Conservation (phyloP, 2,797 vertebrate genomes). For the Crocodylus rhombifer region DNA sequence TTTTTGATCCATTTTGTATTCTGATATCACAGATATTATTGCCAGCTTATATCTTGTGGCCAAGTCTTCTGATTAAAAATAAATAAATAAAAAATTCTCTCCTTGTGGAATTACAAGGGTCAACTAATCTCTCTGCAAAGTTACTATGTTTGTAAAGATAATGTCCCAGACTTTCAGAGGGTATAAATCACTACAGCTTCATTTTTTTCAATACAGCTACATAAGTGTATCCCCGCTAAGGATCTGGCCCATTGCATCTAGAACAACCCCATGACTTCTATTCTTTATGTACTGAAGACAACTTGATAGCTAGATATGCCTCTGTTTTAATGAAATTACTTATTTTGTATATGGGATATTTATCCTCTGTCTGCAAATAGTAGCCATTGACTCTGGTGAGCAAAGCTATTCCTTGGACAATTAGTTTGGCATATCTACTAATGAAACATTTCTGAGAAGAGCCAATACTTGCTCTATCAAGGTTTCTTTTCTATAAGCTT, state of each 20-base stretch:
- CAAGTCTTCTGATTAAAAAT: background rate
- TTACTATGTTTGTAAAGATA: background rate
- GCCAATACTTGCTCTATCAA: background rate
- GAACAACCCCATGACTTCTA: background rate
- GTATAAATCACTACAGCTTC: background rate
- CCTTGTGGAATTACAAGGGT: too few species aligned
- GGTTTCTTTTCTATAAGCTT: background rate
- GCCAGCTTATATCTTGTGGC: background rate
- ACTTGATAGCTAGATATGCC: accelerated
- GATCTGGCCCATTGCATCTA: background rate
- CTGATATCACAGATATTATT: background rate
- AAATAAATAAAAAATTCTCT: background rate
- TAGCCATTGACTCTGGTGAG: background rate
- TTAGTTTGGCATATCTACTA: background rate
- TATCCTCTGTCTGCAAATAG: background rate
- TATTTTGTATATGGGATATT: background rate
- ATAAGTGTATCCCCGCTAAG: background rate
- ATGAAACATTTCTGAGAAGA: background rate
- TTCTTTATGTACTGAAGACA: background rate
- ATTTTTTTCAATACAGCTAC: background rate
- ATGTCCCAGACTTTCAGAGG: too few species aligned
- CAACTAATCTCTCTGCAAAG: background rate
- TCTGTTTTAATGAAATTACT: background rate
- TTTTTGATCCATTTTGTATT: background rate
- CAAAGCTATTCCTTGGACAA: background rate